Percentiles rank a stretch among this genome's conserved stretches.
Conservation (phyloP, 2,797 vertebrate species). For the Urophycis tenuis region DNA sequence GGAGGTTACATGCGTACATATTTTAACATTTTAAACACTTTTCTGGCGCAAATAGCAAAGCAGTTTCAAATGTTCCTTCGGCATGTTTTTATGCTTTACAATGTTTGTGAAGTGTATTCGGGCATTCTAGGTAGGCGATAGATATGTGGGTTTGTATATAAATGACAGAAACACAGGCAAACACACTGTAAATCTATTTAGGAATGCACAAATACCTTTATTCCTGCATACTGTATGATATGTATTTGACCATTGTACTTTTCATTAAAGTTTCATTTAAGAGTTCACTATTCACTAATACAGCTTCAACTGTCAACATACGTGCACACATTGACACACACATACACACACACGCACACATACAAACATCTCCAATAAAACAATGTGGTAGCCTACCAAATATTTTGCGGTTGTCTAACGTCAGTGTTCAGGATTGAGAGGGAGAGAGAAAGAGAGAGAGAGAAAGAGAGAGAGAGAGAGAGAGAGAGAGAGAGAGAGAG, state of each 20-base stretch:
- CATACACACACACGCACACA: constrained; percentile 5
- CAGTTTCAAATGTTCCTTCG: neutral
- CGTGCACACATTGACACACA: neutral
- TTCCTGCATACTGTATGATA: neutral
- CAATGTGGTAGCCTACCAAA: constrained; percentile 19
- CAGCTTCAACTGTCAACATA: neutral
- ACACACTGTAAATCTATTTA: neutral
- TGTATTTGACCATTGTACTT: neutral
- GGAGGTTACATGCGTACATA: neutral
- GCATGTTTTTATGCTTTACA: neutral
- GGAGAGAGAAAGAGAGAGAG: constrained; percentile 3
- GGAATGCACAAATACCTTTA: neutral
- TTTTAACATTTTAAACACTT: neutral
- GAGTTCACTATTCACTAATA: neutral
- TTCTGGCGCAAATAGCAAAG: neutral
- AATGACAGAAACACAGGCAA: neutral
- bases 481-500: neutral
- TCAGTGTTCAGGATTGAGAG: constrained; percentile 5
- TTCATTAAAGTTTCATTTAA: neutral
- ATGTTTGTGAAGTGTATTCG: neutral
- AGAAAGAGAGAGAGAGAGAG: constrained; percentile 7
- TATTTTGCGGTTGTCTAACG: constrained; percentile 12
- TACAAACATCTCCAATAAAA: constrained; percentile 3
- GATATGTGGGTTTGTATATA: neutral
- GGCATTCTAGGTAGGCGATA: neutral